Base-by-base conservation (phyloP, 2,888 invertebrate genomes). In the Nasonia oneida region DNA sequence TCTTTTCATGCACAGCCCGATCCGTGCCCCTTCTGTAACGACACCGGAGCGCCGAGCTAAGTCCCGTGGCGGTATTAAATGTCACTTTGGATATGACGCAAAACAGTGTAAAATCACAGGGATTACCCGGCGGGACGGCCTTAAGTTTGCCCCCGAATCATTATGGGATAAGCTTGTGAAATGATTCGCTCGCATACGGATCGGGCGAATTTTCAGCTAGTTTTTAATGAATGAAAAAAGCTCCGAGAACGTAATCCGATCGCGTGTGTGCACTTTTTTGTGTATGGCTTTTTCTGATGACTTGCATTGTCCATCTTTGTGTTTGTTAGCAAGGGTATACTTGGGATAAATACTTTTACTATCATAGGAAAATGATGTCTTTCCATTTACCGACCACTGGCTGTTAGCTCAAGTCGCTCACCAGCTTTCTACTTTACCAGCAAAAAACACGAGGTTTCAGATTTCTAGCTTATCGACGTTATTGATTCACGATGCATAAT, bases 61-160 rank as follows among this genome's bases (percentile, higher is more conserved):
- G 39, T 73, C 77, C 76, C 33, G 70, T 18, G 61, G 70, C 61
- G 42, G 78, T 74, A 87, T 90, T 91, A 90, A 90, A 91, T 90
- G 91, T 92, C 91, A 90, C 89, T 89, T 91, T 89, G 84, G 77
- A 90, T 91, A 86, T 88, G 87, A 88, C 83, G 88, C 89, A 91
- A 91, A 90, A 91, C 89, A 88, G 90, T 91, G 92, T 91, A 89
- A 92, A 93, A 93, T 92, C 90, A 89, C 86, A 71, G 57, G 87
- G 89, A 90, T 90, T 89, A 89, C 79, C 33, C 80, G 33, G 18
- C 77, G 82, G 77, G 75, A 23, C n/a, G 61, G 50, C 29, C 64
- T 61, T 83, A 42, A 75, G 64, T 42, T 50, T 84, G 71, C 74
- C 73, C 14, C 29, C 10, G 29, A 77, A 29, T 74, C 74, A 83